Conservation (phyloP, 2,888 invertebrate genomes). For the Selenia dentaria region DNA sequence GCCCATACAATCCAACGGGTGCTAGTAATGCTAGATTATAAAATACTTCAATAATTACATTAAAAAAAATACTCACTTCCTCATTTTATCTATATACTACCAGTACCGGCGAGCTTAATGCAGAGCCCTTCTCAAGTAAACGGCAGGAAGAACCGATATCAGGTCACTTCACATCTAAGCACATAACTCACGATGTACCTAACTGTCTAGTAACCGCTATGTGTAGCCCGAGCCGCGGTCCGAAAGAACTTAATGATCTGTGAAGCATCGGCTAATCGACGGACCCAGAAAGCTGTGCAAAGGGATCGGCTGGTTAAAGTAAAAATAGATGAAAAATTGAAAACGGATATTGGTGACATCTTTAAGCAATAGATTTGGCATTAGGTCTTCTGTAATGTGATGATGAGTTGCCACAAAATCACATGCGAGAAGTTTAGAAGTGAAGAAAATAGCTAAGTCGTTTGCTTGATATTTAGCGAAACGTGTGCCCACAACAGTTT, state of each 20-base stretch:
- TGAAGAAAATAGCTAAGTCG: too few relatives aligned
- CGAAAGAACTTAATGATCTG: constrained; percentile 35
- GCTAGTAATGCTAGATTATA: too few relatives aligned
- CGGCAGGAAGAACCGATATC: constrained; percentile 11
- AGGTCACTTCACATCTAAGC: constrained; percentile 23
- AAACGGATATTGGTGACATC: neutral
- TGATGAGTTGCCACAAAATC: too few relatives aligned
- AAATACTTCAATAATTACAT: too few relatives aligned
- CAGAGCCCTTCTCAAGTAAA: constrained; percentile 5
- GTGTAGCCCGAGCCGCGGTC: constrained; percentile 16
- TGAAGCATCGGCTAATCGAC: constrained; percentile 34
- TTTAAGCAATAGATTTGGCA: too few relatives aligned
- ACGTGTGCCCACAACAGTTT: too few relatives aligned
- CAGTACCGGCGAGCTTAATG: neutral
- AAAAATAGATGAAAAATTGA: neutral
- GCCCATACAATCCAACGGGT: too few relatives aligned
- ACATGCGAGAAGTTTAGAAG: too few relatives aligned
- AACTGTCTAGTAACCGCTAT: constrained; percentile 6
- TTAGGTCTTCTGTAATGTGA: too few relatives aligned
- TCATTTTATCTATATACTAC: too few relatives aligned
- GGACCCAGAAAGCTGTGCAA: constrained; percentile 2
- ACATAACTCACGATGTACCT: constrained; percentile 14
- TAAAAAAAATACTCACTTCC: too few relatives aligned
- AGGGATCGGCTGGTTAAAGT: neutral
- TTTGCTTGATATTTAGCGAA: too few relatives aligned